Conservation (phyloP, 1,140 invertebrate species). For the Ephestia elutella region DNA sequence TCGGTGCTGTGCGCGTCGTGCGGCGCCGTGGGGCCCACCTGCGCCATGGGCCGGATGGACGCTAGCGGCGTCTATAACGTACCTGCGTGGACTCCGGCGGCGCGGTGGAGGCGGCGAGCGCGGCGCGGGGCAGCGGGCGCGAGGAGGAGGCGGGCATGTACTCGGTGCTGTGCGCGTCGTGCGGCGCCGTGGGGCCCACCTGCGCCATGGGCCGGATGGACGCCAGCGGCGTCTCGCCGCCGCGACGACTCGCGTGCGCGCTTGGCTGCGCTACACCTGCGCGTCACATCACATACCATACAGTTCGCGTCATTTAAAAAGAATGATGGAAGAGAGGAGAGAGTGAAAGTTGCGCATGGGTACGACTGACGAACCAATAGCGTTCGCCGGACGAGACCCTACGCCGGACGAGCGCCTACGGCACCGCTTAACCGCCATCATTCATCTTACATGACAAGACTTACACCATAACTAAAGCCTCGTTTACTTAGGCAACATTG, state of each 20-base stretch:
- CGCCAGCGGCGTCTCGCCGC: constrained; percentile 87
- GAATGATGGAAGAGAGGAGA: no score
- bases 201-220: constrained; percentile 95
- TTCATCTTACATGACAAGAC: no score
- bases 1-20: constrained; percentile 78
- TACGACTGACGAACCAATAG: no score
- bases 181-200: constrained; percentile 62
- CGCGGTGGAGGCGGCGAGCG: constrained; percentile 60
- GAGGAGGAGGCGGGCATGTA: constrained; percentile 83
- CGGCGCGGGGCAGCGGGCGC: constrained; percentile 67
- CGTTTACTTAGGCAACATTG: no score
- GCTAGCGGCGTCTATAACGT: constrained; percentile 85
- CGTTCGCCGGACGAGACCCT: no score
- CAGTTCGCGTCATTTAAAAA: no score
- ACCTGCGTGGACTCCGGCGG: constrained; percentile 63
- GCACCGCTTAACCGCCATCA: no score
- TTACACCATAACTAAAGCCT: no score
- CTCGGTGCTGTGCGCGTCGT: constrained; percentile 78
- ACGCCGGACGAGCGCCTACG: no score
- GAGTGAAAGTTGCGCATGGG: no score
- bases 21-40: constrained; percentile 67
- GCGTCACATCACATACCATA: background rate
- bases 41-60: constrained; percentile 94
- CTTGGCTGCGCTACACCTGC: constrained; percentile 72
- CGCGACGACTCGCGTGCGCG: constrained; percentile 77